A percentile compares a stretch with the other conserved stretches of the same genome.
Evolutionary conservation across 2,888 invertebrate species (phyloP).

Genomic region (Platynereis dumerilii): DNA sequence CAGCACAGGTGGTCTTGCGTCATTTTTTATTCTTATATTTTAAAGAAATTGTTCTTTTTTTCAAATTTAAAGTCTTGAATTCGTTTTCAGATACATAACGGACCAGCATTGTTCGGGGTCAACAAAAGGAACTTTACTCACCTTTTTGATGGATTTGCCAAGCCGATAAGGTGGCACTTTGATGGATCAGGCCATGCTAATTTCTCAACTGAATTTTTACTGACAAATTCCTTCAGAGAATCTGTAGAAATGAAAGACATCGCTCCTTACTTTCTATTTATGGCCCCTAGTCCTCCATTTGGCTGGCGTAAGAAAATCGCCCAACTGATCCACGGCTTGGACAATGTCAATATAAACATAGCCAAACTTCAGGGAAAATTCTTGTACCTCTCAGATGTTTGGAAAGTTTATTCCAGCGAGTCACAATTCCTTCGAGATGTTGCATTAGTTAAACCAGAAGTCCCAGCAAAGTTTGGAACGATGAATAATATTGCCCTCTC

Average conservation of each 20-base stretch:
- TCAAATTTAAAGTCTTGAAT: too few species aligned
- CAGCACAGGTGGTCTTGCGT: too few species aligned
- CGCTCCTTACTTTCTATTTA: slow-evolving; percentile 53
- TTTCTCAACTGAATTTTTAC: slow-evolving; percentile 46
- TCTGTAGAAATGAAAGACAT: slow-evolving; percentile 43
- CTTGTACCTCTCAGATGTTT: slow-evolving; percentile 52
- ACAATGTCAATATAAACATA: slow-evolving; percentile 58
- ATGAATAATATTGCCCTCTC: too few species aligned
- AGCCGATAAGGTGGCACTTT: slow-evolving; percentile 48
- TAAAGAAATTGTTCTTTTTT: too few species aligned
- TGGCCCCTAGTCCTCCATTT: slow-evolving; percentile 48
- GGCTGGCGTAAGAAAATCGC: slow-evolving; percentile 41
- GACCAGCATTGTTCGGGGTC: too few species aligned
- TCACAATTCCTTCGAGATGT: too few species aligned
- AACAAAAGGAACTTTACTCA: slow-evolving; percentile 36
- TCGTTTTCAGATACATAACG: too few species aligned
- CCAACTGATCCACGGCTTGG: slow-evolving; percentile 49
- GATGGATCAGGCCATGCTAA: slow-evolving; percentile 30
- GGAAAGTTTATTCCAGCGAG: slow-evolving; percentile 46
- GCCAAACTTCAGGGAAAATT: slow-evolving; percentile 41
- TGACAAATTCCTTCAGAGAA: slow-evolving; percentile 45
- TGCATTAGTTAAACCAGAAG: too few species aligned
- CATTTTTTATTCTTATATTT: too few species aligned
- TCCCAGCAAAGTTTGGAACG: too few species aligned
- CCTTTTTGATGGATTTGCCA: slow-evolving; percentile 50